Evolutionary conservation across 1,140 invertebrate genomes (phyloP).

Genomic region (Polypedilum pembai): DNA sequence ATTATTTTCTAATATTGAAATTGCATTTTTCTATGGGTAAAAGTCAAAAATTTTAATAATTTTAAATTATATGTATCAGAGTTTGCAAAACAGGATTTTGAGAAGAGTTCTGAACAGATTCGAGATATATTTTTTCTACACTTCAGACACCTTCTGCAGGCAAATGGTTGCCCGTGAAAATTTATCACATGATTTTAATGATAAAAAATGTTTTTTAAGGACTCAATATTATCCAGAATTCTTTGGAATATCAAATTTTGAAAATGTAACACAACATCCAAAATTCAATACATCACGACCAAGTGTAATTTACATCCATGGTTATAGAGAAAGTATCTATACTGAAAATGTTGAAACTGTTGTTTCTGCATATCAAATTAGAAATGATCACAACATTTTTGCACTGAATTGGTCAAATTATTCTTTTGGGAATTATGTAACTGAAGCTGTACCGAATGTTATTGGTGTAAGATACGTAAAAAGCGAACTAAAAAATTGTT

Average conservation of each 20-base stretch:
- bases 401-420: slow-evolving; percentile 33
- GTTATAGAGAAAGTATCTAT: slow-evolving; percentile 25
- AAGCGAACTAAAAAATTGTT: too few relatives aligned
- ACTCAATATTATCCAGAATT: neutral
- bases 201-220: too few relatives aligned
- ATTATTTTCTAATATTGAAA: neutral
- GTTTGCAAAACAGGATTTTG: too few relatives aligned
- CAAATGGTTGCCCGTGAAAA: too few relatives aligned
- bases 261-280: slow-evolving; percentile 1
- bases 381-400: slow-evolving; percentile 35
- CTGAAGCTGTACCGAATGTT: slow-evolving; percentile 30
- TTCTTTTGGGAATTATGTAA: slow-evolving; percentile 23
- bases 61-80: too few relatives aligned
- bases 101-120: too few relatives aligned
- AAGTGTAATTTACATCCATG: slow-evolving; percentile 30
- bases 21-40: slow-evolving; percentile 4
- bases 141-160: too few relatives aligned
- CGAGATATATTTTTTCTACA: too few relatives aligned
- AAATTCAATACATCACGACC: neutral
- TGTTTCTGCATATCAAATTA: slow-evolving; percentile 31
- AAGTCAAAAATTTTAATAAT: too few relatives aligned
- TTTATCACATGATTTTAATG: too few relatives aligned
- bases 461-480: neutral
- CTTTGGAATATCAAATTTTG: neutral
- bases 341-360: slow-evolving; percentile 29